phyloP scores from a whole-genome alignment of 2,797 vertebrate genomes.

The Trematomus bernacchii region DNA sequence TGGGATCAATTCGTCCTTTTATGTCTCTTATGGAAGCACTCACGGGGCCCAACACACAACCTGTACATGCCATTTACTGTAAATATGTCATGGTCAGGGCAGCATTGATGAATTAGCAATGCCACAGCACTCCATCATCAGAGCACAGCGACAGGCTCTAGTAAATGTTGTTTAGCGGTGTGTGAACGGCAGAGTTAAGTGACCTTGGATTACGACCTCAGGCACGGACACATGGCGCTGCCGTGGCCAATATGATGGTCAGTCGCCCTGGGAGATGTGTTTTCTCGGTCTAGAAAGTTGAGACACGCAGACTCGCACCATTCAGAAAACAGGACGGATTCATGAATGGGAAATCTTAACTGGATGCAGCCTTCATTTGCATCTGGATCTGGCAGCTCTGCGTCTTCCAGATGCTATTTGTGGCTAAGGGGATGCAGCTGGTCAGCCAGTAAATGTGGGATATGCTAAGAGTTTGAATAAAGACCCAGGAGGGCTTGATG shows the following conservation, averaged over 20 bases:
- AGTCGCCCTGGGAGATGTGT: slow-evolving; percentile 31
- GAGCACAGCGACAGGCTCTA: slow-evolving; percentile 21
- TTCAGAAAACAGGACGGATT: slow-evolving; percentile 19
- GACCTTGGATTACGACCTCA: slow-evolving; percentile 64
- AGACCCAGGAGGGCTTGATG: slow-evolving; percentile 29
- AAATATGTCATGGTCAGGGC: slow-evolving; percentile 48
- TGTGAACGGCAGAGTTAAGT: slow-evolving; percentile 42
- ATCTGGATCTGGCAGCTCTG: slow-evolving; percentile 35
- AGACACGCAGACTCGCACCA: slow-evolving; percentile 12
- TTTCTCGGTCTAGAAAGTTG: slow-evolving; percentile 34
- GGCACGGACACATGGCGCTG: slow-evolving; percentile 57
- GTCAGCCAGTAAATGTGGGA: slow-evolving; percentile 39
- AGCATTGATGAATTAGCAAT: slow-evolving; percentile 51
- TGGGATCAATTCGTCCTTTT: slow-evolving; percentile 32
- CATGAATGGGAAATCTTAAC: slow-evolving; percentile 22
- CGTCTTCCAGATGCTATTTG: slow-evolving; percentile 55
- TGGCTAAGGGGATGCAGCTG: slow-evolving; percentile 63
- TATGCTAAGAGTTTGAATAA: slow-evolving; percentile 39
- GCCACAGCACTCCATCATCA: slow-evolving; percentile 27
- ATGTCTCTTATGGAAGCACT: slow-evolving; percentile 30
- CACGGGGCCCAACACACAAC: slow-evolving; percentile 20
- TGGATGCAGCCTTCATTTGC: slow-evolving; percentile 28
- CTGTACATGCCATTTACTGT: slow-evolving; percentile 41
- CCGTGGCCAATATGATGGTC: slow-evolving; percentile 28
- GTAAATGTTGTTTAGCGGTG: slow-evolving; percentile 34